These are phyloP conservation scores for Galagoides demidoff DNA, from an alignment of 2,797 vertebrate species.

Conservation along the genomic window DNA sequence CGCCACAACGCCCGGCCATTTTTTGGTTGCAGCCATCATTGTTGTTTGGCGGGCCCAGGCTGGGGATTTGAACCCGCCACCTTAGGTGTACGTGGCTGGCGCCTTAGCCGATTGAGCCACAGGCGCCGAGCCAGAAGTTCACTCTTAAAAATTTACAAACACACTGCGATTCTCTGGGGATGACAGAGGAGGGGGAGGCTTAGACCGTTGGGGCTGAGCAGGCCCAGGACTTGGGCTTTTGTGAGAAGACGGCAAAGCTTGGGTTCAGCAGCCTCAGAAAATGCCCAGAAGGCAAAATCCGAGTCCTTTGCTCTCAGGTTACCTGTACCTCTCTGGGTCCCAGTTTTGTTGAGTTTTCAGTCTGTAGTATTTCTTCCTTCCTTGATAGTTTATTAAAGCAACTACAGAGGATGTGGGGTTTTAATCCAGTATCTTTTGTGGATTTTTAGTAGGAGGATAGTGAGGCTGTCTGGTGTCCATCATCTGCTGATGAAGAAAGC, in stretches of 20 bases:
- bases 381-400: not conserved
- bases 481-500: not conserved
- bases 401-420: not conserved
- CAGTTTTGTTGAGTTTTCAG: not conserved
- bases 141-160: no score
- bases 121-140: no score
- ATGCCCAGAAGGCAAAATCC: not conserved
- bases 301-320: not conserved
- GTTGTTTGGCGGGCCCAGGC: no score
- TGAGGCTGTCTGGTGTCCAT: not conserved
- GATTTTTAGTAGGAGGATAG: not conserved
- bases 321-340: not conserved
- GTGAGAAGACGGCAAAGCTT: not conserved
- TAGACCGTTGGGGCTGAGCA: not conserved
- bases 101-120: no score
- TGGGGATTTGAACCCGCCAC: no score
- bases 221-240: not conserved
- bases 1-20: no score
- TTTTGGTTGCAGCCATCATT: no score
- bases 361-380: not conserved
- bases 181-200: not conserved
- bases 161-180: not conserved
- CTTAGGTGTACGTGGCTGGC: no score
- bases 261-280: not conserved
- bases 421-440: not conserved